Percentiles rank a stretch among this genome's conserved stretches.
Evolutionary conservation across 2,888 invertebrate species (phyloP).

Genomic region (Drosophila cognata): DNA sequence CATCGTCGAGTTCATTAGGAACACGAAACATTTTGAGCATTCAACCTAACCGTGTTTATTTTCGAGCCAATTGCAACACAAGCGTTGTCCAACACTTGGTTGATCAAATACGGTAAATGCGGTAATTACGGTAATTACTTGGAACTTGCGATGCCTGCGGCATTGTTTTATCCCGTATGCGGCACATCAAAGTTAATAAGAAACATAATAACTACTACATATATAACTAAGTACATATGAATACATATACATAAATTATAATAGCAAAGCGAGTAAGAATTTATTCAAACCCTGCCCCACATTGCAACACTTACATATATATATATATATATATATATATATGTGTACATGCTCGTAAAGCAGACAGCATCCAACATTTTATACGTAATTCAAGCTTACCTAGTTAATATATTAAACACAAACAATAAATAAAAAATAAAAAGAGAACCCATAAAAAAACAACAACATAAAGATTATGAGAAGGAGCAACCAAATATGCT

Average conservation of each 20-base stretch:
- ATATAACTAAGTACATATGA: conserved; percentile 31
- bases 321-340: conserved; percentile 5
- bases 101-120: not conserved
- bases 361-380: conserved; percentile 55
- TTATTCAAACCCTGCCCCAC: conserved; percentile 35
- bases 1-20: not conserved
- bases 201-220: not conserved
- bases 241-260: conserved; percentile 22
- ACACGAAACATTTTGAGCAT: not conserved
- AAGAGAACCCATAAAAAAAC: not conserved
- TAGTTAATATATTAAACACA: conserved; percentile 50
- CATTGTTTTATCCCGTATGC: conserved; percentile 21
- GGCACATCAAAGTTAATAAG: conserved; percentile 24
- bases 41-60: not conserved
- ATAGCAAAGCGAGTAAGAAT: conserved; percentile 21
- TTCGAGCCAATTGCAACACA: not conserved
- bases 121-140: not conserved
- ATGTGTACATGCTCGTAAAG: conserved; percentile 20
- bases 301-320: conserved; percentile 18
- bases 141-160: conserved; percentile 2
- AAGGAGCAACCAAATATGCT: conserved; percentile 42
- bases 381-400: conserved; percentile 75
- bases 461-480: not conserved
- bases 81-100: not conserved
- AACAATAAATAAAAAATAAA: not conserved